Percentiles rank a stretch among this genome's conserved stretches.
These are phyloP conservation scores for Phalacrocorax pelagicus DNA, from an alignment of 2,113 vertebrate genomes.

Conservation along the genomic window DNA sequence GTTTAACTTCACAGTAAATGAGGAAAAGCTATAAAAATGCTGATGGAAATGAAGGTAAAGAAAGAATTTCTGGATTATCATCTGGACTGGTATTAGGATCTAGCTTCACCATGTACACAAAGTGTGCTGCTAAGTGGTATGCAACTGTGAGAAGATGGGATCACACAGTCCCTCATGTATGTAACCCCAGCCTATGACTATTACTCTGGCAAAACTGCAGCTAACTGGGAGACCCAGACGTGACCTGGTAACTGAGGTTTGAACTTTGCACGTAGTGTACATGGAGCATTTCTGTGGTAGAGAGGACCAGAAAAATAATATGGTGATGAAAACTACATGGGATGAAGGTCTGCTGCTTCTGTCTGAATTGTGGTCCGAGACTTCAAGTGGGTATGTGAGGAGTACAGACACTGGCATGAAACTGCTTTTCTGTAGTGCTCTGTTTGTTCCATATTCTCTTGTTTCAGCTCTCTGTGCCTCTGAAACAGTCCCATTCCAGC, in stretches of 20 bases:
- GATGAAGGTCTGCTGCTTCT: neutral
- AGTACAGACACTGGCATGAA: neutral
- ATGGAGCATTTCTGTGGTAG: neutral
- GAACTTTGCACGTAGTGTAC: neutral
- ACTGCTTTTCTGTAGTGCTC: neutral
- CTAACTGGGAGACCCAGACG: neutral
- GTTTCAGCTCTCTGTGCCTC: neutral
- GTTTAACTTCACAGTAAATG: neutral
- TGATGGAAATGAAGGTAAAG: neutral
- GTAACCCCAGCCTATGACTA: neutral
- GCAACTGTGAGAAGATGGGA: neutral
- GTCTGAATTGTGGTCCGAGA: neutral
- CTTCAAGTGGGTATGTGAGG: neutral
- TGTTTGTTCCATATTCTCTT: neutral
- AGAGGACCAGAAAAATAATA: neutral
- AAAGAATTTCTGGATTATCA: neutral
- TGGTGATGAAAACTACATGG: neutral
- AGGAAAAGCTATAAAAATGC: neutral
- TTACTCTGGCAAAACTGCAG: neutral
- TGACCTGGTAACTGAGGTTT: neutral
- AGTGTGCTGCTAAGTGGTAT: neutral
- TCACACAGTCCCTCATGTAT: neutral
- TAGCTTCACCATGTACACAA: neutral
- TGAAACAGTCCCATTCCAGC: neutral
- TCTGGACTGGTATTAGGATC: neutral